Evolutionary conservation across 1,140 invertebrate species (phyloP).

Genomic region (Bombus balteatus): DNA sequence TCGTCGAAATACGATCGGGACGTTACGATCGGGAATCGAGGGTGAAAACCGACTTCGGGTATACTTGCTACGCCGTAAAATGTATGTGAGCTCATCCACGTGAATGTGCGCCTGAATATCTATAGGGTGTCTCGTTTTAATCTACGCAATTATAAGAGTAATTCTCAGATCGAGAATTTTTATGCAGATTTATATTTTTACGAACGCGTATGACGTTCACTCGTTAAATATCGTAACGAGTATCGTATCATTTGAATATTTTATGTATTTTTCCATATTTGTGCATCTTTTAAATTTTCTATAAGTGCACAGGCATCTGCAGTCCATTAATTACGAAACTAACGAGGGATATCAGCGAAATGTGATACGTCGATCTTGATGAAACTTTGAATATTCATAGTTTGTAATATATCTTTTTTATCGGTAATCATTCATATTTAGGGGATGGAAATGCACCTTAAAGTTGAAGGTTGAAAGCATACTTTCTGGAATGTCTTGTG

Average conservation of each 20-base stretch:
- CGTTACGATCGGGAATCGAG: slow-evolving; percentile 57
- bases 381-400: too few relatives aligned
- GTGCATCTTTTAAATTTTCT: background rate
- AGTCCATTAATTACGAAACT: too few relatives aligned
- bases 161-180: background rate
- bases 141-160: background rate
- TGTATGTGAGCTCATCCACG: background rate
- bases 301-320: too few relatives aligned
- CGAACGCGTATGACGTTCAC: background rate
- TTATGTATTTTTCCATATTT: background rate
- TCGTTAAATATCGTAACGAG: background rate
- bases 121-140: background rate
- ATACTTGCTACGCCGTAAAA: background rate
- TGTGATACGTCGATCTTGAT: too few relatives aligned
- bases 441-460: too few relatives aligned
- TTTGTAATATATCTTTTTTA: too few relatives aligned
- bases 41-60: slow-evolving; percentile 44
- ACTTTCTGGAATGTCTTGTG: too few relatives aligned
- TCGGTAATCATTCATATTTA: too few relatives aligned
- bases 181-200: background rate
- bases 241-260: background rate
- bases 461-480: too few relatives aligned
- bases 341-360: too few relatives aligned
- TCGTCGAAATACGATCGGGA: slow-evolving; percentile 54
- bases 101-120: background rate